Evolutionary conservation across 2,888 invertebrate species (phyloP).

Genomic region (Tiliacea citrago): DNA sequence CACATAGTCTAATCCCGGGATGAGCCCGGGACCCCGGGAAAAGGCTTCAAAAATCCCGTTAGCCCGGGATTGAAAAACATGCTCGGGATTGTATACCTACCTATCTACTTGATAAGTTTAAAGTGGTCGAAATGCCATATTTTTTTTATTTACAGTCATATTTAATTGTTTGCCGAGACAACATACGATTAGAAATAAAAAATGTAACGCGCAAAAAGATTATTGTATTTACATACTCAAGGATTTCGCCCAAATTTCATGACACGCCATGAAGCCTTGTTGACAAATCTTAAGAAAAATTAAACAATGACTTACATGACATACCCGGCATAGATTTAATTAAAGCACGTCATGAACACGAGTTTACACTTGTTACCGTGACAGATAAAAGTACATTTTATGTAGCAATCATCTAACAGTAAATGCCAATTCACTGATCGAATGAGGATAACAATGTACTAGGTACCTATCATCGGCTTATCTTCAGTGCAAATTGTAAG

Average conservation of each 20-base stretch:
- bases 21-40: no score
- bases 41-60: no score
- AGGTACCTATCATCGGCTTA: constrained; percentile 12
- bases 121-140: background rate
- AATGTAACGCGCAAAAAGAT: constrained; percentile 22
- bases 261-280: constrained; percentile 14
- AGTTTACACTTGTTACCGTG: constrained; percentile 24
- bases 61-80: no score
- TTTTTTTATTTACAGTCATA: constrained; percentile 5
- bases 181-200: constrained; percentile 4
- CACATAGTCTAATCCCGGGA: no score
- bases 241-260: constrained; percentile 27
- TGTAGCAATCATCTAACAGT: constrained; percentile 22
- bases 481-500: constrained; percentile 50
- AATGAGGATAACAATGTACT: constrained; percentile 15
- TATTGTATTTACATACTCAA: constrained; percentile 40
- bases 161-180: constrained; percentile 2
- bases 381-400: constrained; percentile 9
- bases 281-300: constrained; percentile 40
- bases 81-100: no score
- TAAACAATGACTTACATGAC: constrained; percentile 24
- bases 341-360: constrained; percentile 11
- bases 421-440: constrained; percentile 19
- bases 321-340: background rate
- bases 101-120: background rate